A percentile compares a stretch with the other conserved stretches of the same genome.
These are phyloP conservation scores for Tridacna gigas DNA, from an alignment of 2,888 invertebrate species.

Conservation along the genomic window DNA sequence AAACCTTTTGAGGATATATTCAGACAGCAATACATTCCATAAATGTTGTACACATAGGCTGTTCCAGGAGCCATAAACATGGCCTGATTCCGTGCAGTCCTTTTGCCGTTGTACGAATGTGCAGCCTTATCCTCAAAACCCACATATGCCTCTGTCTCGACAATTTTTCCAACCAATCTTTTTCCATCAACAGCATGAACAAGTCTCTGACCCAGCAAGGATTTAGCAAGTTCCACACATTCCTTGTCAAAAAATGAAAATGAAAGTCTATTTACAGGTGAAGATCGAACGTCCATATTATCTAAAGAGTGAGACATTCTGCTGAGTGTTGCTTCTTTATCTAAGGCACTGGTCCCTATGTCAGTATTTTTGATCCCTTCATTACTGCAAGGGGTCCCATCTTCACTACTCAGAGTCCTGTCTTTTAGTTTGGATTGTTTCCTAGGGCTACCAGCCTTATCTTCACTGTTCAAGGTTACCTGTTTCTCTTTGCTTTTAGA, in stretches of 20 bases:
- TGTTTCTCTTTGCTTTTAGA: neutral
- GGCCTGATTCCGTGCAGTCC: slow-evolving; percentile 88
- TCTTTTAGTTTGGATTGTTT: neutral
- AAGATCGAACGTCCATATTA: neutral
- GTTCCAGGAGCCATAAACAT: slow-evolving; percentile 91
- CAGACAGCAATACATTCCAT: slow-evolving; percentile 91
- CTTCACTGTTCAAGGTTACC: neutral
- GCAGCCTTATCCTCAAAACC: slow-evolving; percentile 90
- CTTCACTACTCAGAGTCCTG: neutral
- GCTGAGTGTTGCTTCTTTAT: neutral
- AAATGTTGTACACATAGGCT: slow-evolving; percentile 90
- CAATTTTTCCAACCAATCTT: slow-evolving; percentile 88
- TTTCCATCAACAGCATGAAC: slow-evolving; percentile 86
- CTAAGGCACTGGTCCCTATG: neutral
- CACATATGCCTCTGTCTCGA: slow-evolving; percentile 91
- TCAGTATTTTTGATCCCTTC: neutral
- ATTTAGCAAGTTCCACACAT: slow-evolving; percentile 86
- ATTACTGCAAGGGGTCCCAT: neutral
- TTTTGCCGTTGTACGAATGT: slow-evolving; percentile 87
- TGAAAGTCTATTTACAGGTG: slow-evolving; percentile 43
- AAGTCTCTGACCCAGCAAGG: slow-evolving; percentile 88
- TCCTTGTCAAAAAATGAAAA: slow-evolving; percentile 75
- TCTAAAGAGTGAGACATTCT: neutral
- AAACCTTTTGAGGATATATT: slow-evolving; percentile 89
- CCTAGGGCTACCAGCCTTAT: neutral